A percentile compares a stretch with the other conserved stretches of the same genome.
phyloP scores from a whole-genome alignment of 2,797 vertebrate genomes.

The Lepilemur ruficaudatus region DNA sequence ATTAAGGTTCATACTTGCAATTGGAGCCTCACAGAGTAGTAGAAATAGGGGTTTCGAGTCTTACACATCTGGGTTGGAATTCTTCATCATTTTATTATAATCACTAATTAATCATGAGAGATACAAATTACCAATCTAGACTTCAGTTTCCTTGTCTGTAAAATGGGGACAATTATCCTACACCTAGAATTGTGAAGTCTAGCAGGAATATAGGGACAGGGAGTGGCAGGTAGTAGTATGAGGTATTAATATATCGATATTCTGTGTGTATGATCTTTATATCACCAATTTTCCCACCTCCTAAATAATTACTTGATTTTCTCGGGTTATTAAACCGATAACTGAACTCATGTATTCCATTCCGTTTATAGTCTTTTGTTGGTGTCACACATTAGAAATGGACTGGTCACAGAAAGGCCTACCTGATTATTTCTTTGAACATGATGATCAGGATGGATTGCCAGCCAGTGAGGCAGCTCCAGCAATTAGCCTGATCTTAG shows the following conservation, averaged over 20 bases:
- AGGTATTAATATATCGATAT: background rate
- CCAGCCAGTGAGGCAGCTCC: background rate
- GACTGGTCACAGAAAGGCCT: background rate
- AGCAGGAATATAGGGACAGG: background rate
- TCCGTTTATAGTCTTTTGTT: background rate
- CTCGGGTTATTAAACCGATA: background rate
- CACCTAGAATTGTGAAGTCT: background rate
- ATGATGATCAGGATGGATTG: background rate
- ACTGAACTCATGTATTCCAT: background rate
- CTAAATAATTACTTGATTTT: constrained; percentile 35
- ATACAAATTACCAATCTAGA: background rate
- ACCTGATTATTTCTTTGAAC: background rate
- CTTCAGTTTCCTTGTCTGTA: constrained; percentile 30
- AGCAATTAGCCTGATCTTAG: background rate
- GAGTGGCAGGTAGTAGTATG: background rate
- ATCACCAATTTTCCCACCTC: background rate
- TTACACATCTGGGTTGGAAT: background rate
- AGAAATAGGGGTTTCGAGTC: background rate
- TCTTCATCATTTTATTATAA: background rate
- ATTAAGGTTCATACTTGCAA: background rate
- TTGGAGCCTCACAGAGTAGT: background rate
- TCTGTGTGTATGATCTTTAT: background rate
- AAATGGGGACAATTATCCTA: background rate
- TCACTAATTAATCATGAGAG: background rate
- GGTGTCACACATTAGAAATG: background rate